phyloP scores from a whole-genome alignment of 2,888 invertebrate genomes.

The Antitype chi region DNA sequence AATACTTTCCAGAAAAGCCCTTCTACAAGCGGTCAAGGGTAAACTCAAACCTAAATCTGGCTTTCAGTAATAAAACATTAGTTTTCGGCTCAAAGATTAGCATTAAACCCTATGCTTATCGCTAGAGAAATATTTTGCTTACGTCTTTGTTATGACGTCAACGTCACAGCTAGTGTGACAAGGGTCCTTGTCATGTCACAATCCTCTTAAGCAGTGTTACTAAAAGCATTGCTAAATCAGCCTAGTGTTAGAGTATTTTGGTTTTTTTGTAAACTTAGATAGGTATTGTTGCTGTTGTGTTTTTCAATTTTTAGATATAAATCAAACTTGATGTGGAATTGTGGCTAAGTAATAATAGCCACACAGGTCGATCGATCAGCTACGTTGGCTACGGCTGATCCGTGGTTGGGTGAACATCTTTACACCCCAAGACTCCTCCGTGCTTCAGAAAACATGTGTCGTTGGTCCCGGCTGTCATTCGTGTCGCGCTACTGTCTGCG shows the following conservation, averaged over 20 bases:
- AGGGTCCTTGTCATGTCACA: conserved; percentile 83
- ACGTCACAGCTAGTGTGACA: conserved; percentile 74
- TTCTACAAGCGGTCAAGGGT: neutral
- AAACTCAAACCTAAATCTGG: conserved; percentile 16
- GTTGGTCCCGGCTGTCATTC: too few relatives aligned
- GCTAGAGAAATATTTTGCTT: conserved; percentile 62
- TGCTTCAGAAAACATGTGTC: too few relatives aligned
- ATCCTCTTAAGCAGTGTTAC: conserved; percentile 80
- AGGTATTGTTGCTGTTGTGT: conserved; percentile 9
- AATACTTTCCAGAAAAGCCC: neutral
- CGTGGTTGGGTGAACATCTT: too few relatives aligned
- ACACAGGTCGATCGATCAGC: too few relatives aligned
- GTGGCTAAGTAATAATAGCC: too few relatives aligned
- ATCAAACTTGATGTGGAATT: conserved; percentile 21
- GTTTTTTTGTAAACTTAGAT: conserved; percentile 36
- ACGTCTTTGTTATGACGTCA: conserved; percentile 71
- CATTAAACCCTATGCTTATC: conserved; percentile 49
- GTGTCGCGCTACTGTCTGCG: too few relatives aligned
- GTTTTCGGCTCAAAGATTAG: conserved; percentile 55
- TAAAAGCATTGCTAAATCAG: conserved; percentile 67
- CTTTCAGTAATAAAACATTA: conserved; percentile 28
- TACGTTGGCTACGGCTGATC: too few relatives aligned
- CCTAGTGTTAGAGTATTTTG: conserved; percentile 35
- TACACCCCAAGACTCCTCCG: too few relatives aligned
- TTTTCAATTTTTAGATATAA: conserved; percentile 24